Evolutionary conservation across 2,888 invertebrate genomes (phyloP).

Genomic region (Thecocarcelia acutangulata): DNA sequence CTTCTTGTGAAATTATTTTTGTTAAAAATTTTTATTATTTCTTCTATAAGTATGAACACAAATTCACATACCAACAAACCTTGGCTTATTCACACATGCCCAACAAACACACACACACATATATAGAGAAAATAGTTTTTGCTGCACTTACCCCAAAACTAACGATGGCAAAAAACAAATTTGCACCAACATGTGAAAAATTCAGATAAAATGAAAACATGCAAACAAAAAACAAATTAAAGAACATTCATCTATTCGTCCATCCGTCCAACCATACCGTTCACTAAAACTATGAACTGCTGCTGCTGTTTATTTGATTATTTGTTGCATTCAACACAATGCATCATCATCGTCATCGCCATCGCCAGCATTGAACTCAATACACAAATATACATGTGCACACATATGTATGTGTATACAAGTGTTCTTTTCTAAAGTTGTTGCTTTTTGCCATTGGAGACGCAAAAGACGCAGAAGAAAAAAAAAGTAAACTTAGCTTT

Average conservation of each 20-base stretch:
- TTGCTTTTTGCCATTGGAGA: not conserved
- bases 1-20: constrained; percentile 55
- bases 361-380: constrained; percentile 62
- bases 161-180: constrained; percentile 68
- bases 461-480: constrained; percentile 27
- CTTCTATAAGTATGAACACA: constrained; percentile 35
- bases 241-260: constrained; percentile 39
- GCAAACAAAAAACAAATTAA: constrained; percentile 34
- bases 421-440: constrained; percentile 4
- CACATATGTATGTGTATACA: no score
- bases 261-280: constrained; percentile 44
- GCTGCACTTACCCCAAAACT: constrained; percentile 64
- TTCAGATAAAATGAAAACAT: constrained; percentile 39
- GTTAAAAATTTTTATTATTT: constrained; percentile 51
- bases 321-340: constrained; percentile 53
- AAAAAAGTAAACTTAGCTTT: constrained; percentile 33
- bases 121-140: constrained; percentile 9
- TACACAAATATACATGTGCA: constrained; percentile 9
- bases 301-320: constrained; percentile 64
- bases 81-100: not conserved
- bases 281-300: constrained; percentile 48
- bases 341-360: constrained; percentile 60
- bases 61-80: not conserved
- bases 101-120: constrained; percentile 6
- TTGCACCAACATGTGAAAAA: constrained; percentile 71